Percentiles rank a stretch among this genome's conserved stretches.
Conservation (phyloP, 2,888 invertebrate species). For the Oligia latruncula region DNA sequence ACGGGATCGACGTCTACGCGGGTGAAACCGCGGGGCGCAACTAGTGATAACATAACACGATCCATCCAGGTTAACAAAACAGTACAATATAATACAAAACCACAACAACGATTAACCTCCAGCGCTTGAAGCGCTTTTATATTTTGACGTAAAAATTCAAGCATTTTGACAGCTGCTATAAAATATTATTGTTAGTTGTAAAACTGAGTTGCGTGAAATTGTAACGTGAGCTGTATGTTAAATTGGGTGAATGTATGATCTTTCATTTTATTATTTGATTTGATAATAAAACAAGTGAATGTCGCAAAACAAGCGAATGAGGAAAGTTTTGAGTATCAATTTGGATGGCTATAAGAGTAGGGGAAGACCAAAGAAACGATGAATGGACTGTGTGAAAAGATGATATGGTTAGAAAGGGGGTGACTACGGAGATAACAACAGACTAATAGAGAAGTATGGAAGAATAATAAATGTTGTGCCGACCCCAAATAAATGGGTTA, state of each 20-base stretch:
- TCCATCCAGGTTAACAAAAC: neutral
- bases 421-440: no score
- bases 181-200: constrained; percentile 2
- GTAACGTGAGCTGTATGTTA: no score
- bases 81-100: neutral
- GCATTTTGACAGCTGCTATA: neutral
- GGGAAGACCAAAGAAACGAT: no score
- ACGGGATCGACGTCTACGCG: no score
- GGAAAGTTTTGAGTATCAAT: neutral
- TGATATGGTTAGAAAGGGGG: no score
- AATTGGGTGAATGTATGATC: neutral
- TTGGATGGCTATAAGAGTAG: no score
- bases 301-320: neutral
- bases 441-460: no score
- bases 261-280: neutral
- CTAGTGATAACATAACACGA: no score
- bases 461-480: no score
- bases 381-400: no score
- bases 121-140: neutral
- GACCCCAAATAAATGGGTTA: no score
- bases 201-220: neutral
- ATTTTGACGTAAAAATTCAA: neutral
- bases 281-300: neutral
- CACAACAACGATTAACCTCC: neutral
- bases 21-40: no score